phyloP scores from a whole-genome alignment of 2,888 invertebrate genomes.

The Meandrusa payeni region DNA sequence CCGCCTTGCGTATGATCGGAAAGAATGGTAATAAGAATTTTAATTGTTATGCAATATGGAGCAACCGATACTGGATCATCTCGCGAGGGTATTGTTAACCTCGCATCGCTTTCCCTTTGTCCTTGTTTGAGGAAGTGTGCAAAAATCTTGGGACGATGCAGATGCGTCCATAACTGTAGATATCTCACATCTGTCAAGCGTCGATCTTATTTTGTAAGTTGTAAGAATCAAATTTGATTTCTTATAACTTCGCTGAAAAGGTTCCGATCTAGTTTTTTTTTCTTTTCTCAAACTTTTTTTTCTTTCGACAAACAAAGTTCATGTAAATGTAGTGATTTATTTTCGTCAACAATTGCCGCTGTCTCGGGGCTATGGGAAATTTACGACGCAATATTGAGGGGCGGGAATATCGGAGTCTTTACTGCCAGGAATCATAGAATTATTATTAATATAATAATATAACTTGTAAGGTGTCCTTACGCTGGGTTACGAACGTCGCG shows the following conservation, averaged over 20 bases:
- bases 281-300: conserved; percentile 46
- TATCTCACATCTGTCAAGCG: conserved; percentile 24
- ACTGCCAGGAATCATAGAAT: conserved; percentile 25
- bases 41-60: conserved; percentile 69
- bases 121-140: conserved; percentile 69
- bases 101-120: conserved; percentile 31
- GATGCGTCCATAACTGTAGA: conserved; percentile 48
- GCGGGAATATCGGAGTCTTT: conserved; percentile 42
- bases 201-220: conserved; percentile 27
- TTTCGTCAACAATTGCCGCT: conserved; percentile 66
- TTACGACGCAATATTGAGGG: conserved; percentile 66
- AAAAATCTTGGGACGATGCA: conserved; percentile 46
- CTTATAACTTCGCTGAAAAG: conserved; percentile 28
- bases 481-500: conserved; percentile 11
- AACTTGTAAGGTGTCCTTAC: not conserved
- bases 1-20: conserved; percentile 41
- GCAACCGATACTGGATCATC: conserved; percentile 43
- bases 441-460: conserved; percentile 30
- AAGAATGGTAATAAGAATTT: conserved; percentile 61
- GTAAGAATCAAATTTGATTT: conserved; percentile 30
- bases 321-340: conserved; percentile 72
- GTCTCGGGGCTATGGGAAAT: conserved; percentile 70
- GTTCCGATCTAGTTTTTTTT: conserved; percentile 64
- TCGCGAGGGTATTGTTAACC: conserved; percentile 46
- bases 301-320: conserved; percentile 34